Base-by-base conservation (phyloP, 2,113 vertebrate genomes). In the Pterocles gutturalis region DNA sequence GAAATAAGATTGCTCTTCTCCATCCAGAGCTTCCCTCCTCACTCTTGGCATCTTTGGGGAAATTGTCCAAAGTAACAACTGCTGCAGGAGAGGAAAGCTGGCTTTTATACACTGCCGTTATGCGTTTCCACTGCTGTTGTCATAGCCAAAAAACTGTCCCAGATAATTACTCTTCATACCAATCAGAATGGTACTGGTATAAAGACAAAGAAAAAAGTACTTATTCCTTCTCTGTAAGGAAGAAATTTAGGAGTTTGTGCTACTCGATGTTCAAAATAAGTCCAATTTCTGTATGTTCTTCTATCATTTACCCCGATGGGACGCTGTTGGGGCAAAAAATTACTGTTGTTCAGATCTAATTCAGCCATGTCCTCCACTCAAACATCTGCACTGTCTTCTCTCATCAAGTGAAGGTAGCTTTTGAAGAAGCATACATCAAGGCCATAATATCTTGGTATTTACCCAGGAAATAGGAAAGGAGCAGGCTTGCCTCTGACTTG, bases 321-420 rank as follows among this genome's bases (percentile, higher is more conserved):
- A 91, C 13, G 1, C 26, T 67, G 17, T 8, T 75, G 29, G 24
- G 70, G 13, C 28, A 83, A 87, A 83, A 11, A 86, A 83, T 77
- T 72, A 36, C 16, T 53, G 14, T 43, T 72, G 3, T 65, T 90
- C 20, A 31, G 3, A 2, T 80, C 20, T 76, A n/a, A 78, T 58
- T 29, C 0, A 1, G 17, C 14, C 45, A 46, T 49, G 21, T 4
- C 0, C 20, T 85, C 34, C 34, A 25, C 14, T 75, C n/a, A 13
- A 81, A 84, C 20, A 70, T 36, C 28, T 70, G 10, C 7, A 57
- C 3, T n/a, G 33, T 49, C 26, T 70, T 73, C 33, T 70, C 36
- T 75, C 46, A 69, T 54, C 8, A 75, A 36, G 15, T 70, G 70
- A 84, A 78, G 9, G 19, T 53, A 78, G 28, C 48, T 87, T 87